Evolutionary conservation across 2,797 vertebrate species (phyloP).

Genomic region (Hafferia zeledoni): DNA sequence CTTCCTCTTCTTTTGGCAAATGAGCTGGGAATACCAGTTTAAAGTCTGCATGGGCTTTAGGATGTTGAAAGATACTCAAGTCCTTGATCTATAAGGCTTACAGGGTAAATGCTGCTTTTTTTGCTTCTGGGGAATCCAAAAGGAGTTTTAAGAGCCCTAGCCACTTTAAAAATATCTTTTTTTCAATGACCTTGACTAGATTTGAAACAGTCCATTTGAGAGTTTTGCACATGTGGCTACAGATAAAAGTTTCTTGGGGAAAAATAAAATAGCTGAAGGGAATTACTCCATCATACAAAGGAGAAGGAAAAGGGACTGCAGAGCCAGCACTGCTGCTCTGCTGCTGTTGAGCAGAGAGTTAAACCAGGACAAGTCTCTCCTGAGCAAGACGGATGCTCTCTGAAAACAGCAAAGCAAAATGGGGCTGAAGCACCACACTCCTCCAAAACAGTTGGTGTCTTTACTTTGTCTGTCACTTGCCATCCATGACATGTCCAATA

Average conservation of each 20-base stretch:
- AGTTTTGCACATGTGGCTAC: conserved; percentile 51
- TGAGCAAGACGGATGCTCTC: neutral
- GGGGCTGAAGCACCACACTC: neutral
- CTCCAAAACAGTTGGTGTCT: conserved; percentile 34
- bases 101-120: conserved; percentile 42
- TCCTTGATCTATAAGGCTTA: conserved; percentile 65
- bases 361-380: conserved; percentile 17
- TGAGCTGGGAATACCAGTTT: conserved; percentile 68
- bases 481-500: conserved; percentile 49
- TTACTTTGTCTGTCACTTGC: conserved; percentile 24
- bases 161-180: conserved; percentile 56
- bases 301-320: conserved; percentile 27
- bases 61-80: conserved; percentile 60
- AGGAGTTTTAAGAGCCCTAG: conserved; percentile 49
- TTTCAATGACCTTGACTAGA: conserved; percentile 68
- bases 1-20: conserved; percentile 53
- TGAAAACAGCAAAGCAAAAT: conserved; percentile 8
- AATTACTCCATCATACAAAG: conserved; percentile 7
- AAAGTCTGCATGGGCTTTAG: conserved; percentile 42
- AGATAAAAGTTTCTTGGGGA: conserved; percentile 62
- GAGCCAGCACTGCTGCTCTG: neutral
- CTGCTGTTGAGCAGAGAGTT: conserved; percentile 19
- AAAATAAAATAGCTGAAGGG: conserved; percentile 51
- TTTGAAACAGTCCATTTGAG: conserved; percentile 60
- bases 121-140: conserved; percentile 67